These are phyloP conservation scores for Poecile atricapillus DNA, from an alignment of 2,113 vertebrate genomes.

Conservation along the genomic window DNA sequence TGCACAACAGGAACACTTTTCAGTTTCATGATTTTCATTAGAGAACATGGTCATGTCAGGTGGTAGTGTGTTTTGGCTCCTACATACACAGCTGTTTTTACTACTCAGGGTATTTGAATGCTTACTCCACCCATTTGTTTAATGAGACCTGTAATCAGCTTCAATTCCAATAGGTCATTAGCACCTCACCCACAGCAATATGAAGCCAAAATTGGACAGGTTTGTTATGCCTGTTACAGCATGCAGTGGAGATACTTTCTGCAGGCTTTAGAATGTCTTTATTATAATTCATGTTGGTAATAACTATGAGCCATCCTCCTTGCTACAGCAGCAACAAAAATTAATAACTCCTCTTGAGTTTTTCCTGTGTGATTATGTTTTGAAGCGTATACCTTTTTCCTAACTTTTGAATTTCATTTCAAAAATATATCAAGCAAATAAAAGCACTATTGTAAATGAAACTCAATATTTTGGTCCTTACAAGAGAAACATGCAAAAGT, in stretches of 20 bases:
- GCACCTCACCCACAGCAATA: constrained; percentile 29
- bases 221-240: constrained; percentile 28
- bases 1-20: not conserved
- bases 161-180: constrained; percentile 47
- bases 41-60: not conserved
- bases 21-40: not conserved
- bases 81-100: not conserved
- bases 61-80: not conserved
- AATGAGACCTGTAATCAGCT: constrained; percentile 44
- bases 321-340: not conserved
- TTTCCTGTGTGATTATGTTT: not conserved
- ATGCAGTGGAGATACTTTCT: not conserved
- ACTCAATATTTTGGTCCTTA: not conserved
- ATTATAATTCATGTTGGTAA: not conserved
- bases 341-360: not conserved
- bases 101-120: not conserved
- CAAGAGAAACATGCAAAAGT: not conserved
- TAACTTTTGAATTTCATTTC: not conserved
- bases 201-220: not conserved
- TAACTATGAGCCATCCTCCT: not conserved
- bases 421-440: not conserved
- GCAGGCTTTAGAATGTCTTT: constrained; percentile 31
- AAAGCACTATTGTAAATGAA: not conserved
- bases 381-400: not conserved
- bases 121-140: constrained; percentile 44